A percentile compares a stretch with the other conserved stretches of the same genome.
These are phyloP conservation scores for Heterocephalus glaber DNA, from an alignment of 2,113 vertebrate genomes.

Conservation along the genomic window DNA sequence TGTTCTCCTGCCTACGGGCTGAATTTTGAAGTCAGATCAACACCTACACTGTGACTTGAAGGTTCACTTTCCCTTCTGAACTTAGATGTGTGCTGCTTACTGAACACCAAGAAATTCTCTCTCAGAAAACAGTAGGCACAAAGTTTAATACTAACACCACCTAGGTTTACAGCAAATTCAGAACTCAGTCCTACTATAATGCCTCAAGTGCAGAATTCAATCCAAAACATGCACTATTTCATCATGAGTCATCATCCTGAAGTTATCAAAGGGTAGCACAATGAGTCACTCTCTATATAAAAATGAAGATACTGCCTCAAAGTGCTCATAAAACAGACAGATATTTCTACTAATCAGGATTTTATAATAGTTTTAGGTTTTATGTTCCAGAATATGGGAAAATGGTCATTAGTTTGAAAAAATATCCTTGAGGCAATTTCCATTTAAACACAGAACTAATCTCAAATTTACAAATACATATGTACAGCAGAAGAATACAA, in stretches of 20 bases:
- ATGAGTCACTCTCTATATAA: neutral
- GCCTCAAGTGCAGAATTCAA: neutral
- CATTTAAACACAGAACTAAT: too few species aligned
- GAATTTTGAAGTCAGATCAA: too few species aligned
- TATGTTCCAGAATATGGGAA: neutral
- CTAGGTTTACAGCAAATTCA: neutral
- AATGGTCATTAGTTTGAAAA: neutral
- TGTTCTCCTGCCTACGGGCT: too few species aligned
- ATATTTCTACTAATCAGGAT: neutral
- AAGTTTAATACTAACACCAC: neutral
- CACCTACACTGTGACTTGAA: too few species aligned
- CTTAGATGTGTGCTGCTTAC: too few species aligned
- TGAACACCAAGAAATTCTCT: too few species aligned
- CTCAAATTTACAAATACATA: too few species aligned
- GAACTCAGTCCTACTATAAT: neutral
- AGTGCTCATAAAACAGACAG: neutral
- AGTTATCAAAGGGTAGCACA: neutral
- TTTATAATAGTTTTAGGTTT: neutral
- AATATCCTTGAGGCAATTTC: too few species aligned
- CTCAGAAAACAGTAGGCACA: neutral
- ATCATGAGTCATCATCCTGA: neutral
- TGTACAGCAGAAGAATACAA: too few species aligned
- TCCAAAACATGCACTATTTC: neutral
- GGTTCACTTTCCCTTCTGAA: too few species aligned
- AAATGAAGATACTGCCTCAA: neutral